Base-by-base conservation (phyloP, 2,888 invertebrate genomes). In the Sialis lutaria region DNA sequence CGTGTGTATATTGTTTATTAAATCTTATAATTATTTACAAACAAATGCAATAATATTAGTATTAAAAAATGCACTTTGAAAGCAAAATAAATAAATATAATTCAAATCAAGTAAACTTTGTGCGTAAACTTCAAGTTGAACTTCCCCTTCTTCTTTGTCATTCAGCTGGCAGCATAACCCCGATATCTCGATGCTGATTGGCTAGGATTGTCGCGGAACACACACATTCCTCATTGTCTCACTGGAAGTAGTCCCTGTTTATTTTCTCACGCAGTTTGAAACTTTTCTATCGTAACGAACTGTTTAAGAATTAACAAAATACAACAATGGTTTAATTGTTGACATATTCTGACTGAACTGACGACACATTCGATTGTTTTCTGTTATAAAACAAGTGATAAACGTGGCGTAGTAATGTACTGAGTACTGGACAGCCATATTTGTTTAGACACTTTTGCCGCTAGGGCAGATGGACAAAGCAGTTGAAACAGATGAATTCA, bases 391-490 rank as follows among this genome's bases (percentile, higher is more conserved):
- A 22, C 22, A 22, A 22, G 22, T 22, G 22, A 2, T 22, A 2
- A 22, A 22, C 22, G 22, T 22, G 22, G 62, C 62, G 63, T 61
- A 63, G 59, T 58, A 59, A 58, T 56, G 57, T 54, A 52, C 50
- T 50, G 53, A 53, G 48, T 22, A 53, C 53, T 51, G 50, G 56
- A 56, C 60, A 56, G 64, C 64, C 64, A 64, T 64, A 57, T 64
- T 64, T 57, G 57, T 47, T 47, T 42, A 47, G 33, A 42, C 32
- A 47, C 47, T 42, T 42, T 37, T 47, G 42, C 40, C 47, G 13
- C 22, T 34, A 42, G 13, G 22, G 22, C 33, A 31, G 22, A 9
- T 40, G 40, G 40, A 47, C 47, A 47, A 47, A 47, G 47, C 42
- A 42, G 42, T 32, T 40, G 39, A 30, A 40, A 35, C 34, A 31